Base-by-base conservation (phyloP, 2,797 vertebrate species). In the Falco berigora region DNA sequence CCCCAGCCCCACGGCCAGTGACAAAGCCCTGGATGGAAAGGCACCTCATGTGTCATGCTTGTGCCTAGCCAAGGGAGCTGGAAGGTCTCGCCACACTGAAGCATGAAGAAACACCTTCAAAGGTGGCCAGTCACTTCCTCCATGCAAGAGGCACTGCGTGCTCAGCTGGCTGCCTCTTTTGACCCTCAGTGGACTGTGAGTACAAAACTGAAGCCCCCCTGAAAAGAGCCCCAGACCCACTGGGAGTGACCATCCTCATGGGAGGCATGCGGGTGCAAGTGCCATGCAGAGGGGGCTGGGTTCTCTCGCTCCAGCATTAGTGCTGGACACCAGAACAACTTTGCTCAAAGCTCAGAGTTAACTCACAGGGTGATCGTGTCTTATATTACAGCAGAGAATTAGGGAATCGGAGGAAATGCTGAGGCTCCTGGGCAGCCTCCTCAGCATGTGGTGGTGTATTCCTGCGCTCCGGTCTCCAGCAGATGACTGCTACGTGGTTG, bases 221-320 rank as follows among this genome's bases (percentile, higher is more conserved):
- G 44, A 23, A 83, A 88, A 84, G 56, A 81, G 17, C 23, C 52
- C 62, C 2, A 2, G 49, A 30, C 23, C 12, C 1, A 0, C 42
- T 34, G 0, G 0, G 12, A 17, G 61, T 8, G 19, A 32, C 47
- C 1, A 2, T 59, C 61, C 58, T 44, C 30, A 34, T 1, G 3
- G 32, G 36, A 87, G n/a, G 44, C 32, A 49, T 0, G 3, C 2
- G 40, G 44, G 50, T 38, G 30, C 6, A 38, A 4, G 10, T 24
- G 44, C 40, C 56, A 58, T 7, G 1, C 46, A 67, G 42, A 69
- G 16, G 20, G 21, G 58, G 18, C 40, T 8, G 46, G 8, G 40
- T 19, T 44, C n/a, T 40, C 32, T 49, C 2, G 0, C 79, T 59
- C 47, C 1, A 0, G 22, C 30, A 19, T 50, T 42, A 58, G 32